Base-by-base conservation (phyloP, 2,888 invertebrate genomes). In the Galeruca laticollis region DNA sequence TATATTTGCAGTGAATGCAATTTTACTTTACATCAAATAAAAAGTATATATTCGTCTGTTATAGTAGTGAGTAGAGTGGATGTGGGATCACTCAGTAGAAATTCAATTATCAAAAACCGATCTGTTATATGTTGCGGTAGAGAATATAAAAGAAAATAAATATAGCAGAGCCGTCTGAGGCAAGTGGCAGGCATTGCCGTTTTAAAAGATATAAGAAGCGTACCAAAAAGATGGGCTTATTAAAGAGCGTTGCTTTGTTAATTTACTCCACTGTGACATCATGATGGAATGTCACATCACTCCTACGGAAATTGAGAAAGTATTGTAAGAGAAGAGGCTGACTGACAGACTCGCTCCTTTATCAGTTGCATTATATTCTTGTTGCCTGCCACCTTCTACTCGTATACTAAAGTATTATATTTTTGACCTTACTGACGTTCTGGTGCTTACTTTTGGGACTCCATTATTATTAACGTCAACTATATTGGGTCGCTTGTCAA, bases 231-330 rank as follows among this genome's bases (percentile, higher is more conserved):
- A 82, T 81, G 81, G 80, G 78, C 82, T 83, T 83, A 83, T 82
- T 84, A 84, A 82, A 84, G 83, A 82, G 80, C 82, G 83, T 73
- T 79, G 82, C 84, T 85, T 84, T 84, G 84, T 84, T 85, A 85
- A 85, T 85, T 85, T 85, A 84, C 84, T 85, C 82, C 80, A 79
- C 78, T 82, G 82, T 82, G 82, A 82, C 83, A 82, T 81, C 81
- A 81, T 84, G 84, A 84, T 84, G 83, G 82, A 84, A 84, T 84
- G 84, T 84, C 84, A 83, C 84, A 83, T 84, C 84, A 82, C 81
- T 81, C 81, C 80, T 80, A 80, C 83, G 84, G 84, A 84, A 84
- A 84, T 84, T 84, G 84, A 83, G 83, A 84, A 84, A 84, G 84
- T 84, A 84, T 84, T 84, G 83, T 84, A 83, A 83, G 82, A 82